Conservation (phyloP, 2,113 vertebrate genomes). For the Cardinalis cardinalis region DNA sequence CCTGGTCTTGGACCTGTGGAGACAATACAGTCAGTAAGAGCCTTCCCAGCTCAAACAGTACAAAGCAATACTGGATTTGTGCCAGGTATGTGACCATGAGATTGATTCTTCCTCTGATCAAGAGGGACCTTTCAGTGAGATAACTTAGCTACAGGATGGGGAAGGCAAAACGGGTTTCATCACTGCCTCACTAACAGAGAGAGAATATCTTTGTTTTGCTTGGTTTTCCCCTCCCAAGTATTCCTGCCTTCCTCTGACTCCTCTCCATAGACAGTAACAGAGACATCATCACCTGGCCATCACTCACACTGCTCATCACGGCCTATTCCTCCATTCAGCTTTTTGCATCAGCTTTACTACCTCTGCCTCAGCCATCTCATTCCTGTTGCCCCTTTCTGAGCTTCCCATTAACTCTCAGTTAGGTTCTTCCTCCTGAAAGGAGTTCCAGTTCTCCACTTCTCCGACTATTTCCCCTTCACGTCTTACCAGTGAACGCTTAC, state of each 20-base stretch:
- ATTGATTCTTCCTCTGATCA: not conserved
- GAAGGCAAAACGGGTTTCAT: not conserved
- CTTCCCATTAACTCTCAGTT: not conserved
- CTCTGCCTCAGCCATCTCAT: not conserved
- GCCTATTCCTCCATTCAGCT: not conserved
- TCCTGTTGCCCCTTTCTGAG: not conserved
- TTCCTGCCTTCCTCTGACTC: not conserved
- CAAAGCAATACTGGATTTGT: not conserved
- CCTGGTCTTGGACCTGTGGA: not conserved
- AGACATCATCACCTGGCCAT: not conserved
- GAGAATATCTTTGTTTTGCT: not conserved
- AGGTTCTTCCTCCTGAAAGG: not conserved
- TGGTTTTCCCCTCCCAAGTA: not conserved
- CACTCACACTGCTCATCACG: not conserved
- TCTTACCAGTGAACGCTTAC: not conserved
- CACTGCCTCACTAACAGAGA: not conserved
- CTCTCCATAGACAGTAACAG: not conserved
- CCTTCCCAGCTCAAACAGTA: not conserved
- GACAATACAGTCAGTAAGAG: not conserved
- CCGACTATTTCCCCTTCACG: not conserved
- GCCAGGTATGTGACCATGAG: fast-evolving
- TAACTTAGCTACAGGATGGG: not conserved
- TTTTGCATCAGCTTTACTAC: not conserved
- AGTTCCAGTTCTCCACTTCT: not conserved
- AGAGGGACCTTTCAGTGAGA: not conserved